Percentiles rank a stretch among this genome's conserved stretches.
phyloP scores from a whole-genome alignment of 2,888 invertebrate species.

The Blastobasis adustella region DNA sequence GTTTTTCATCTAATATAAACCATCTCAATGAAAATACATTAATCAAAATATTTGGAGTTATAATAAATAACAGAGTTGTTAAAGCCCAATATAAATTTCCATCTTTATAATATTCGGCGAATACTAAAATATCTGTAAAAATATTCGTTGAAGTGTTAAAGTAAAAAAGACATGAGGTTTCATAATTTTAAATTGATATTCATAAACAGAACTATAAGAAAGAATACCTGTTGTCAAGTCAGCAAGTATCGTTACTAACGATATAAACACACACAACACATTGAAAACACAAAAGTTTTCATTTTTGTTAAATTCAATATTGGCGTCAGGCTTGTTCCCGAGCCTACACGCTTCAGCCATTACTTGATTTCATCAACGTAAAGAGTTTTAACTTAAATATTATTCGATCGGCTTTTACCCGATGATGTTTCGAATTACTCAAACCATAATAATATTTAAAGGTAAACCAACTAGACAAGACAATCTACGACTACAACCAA shows the following conservation, averaged over 20 bases:
- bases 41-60: constrained; percentile 72
- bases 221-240: constrained; percentile 73
- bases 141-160: background rate
- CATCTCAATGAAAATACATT: constrained; percentile 77
- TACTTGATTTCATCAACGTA: constrained; percentile 28
- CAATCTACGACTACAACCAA: background rate
- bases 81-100: constrained; percentile 72
- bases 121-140: constrained; percentile 72
- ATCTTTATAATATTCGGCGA: constrained; percentile 73
- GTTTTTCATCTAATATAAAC: constrained; percentile 66
- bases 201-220: too few species aligned
- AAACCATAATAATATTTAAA: too few species aligned
- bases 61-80: constrained; percentile 67
- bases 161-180: background rate
- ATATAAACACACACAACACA: constrained; percentile 71
- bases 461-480: too few species aligned
- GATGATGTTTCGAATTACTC: too few species aligned
- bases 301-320: constrained; percentile 46
- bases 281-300: constrained; percentile 68
- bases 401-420: background rate
- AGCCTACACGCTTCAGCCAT: constrained; percentile 67
- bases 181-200: too few species aligned
- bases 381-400: background rate
- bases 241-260: constrained; percentile 72
- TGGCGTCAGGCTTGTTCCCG: constrained; percentile 43